Percentiles rank a stretch among this genome's conserved stretches.
Evolutionary conservation across 2,797 vertebrate species (phyloP).

Genomic region (Pipistrellus kuhlii): DNA sequence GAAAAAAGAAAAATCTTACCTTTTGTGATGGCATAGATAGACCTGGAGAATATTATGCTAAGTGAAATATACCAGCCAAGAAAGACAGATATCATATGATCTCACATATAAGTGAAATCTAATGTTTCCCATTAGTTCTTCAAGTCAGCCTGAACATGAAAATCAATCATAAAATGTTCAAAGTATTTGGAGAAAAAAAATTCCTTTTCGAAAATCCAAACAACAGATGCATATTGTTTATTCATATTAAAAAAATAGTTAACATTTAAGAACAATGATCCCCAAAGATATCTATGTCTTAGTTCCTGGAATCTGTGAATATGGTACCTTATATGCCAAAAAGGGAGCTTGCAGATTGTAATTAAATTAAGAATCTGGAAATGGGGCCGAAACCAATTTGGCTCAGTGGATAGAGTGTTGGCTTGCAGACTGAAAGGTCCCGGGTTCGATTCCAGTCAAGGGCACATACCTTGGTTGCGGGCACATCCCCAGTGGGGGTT

Average conservation of each 20-base stretch:
- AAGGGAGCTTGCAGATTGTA: background rate
- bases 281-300: background rate
- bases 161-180: constrained; percentile 13
- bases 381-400: background rate
- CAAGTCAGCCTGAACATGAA: background rate
- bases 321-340: background rate
- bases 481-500: too few relatives aligned
- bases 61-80: too few relatives aligned
- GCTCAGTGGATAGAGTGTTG: too few relatives aligned
- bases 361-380: background rate
- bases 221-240: background rate
- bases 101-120: too few relatives aligned
- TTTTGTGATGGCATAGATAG: too few relatives aligned
- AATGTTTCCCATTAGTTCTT: background rate
- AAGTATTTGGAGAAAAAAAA: background rate
- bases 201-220: background rate
- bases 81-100: too few relatives aligned
- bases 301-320: background rate
- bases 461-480: too few relatives aligned
- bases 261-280: background rate
- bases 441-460: too few relatives aligned
- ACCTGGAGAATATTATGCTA: too few relatives aligned
- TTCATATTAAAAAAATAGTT: constrained; percentile 30
- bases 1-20: too few relatives aligned
- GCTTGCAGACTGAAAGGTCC: too few relatives aligned